Base-by-base conservation (phyloP, 2,797 vertebrate species). In the Paramormyrops hopkinsi region DNA sequence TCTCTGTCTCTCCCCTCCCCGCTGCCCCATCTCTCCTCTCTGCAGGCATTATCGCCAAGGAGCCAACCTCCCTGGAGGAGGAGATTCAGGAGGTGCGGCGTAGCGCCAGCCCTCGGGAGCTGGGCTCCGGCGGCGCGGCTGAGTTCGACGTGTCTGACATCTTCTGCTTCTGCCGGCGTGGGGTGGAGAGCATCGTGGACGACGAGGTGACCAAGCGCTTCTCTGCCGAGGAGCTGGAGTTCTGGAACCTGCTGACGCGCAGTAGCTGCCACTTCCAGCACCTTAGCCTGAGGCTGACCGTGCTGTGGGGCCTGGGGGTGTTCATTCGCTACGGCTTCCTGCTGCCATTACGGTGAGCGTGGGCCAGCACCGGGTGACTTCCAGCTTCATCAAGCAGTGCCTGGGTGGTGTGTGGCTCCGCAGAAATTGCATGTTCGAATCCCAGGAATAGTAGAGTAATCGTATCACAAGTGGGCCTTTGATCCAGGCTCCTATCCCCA, bases 191-290 rank as follows among this genome's bases (percentile, higher is more conserved):
- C 94, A 99, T 99, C 92, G 98, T 99, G 97, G 98, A 99, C 0
- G 98, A 99, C n/a, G 98, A 99, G 93, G 98, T 99, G 96, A 99
- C 98, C 90, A 99, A 99, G 92, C 95, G 98, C 53, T 99, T 99
- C 93, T 96, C 96, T 0, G 97, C 97, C 0, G 98, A 99, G 93
- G 98, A 99, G 93, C 91, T 99, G 92, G 97, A 98, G 94, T 98
- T 97, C 84, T 99, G 98, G 98, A 99, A 99, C 92, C 95, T 99
- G 91, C 95, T 99, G 93, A 99, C 97, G 41, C 97, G 98, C 92
- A 99, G 98, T 95, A 99, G 99, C 94, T 96, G 98, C 92, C 98
- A 99, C 94, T 98, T 98, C 93, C 97, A 98, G 88, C 97, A 99
- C 25, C 98, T 99, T 95, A 99, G 98, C 92, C 94, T 98, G 83